Evolutionary conservation across 2,888 invertebrate species (phyloP).

Genomic region (Lacanobia oleracea): DNA sequence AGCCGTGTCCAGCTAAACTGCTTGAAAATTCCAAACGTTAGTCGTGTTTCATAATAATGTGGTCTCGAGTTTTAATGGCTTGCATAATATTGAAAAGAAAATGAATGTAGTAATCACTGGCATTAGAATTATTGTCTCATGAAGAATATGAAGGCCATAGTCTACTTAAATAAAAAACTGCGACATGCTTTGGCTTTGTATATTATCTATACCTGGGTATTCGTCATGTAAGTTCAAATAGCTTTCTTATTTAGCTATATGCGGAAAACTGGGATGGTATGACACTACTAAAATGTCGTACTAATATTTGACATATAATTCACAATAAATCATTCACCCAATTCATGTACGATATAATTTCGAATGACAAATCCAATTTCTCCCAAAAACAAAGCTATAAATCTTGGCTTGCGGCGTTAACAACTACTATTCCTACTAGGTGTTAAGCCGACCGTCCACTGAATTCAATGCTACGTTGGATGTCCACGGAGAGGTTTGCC

Average conservation of each 20-base stretch:
- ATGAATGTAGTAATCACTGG: slow-evolving; percentile 14
- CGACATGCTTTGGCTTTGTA: background rate
- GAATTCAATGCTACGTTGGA: background rate
- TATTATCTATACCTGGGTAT: background rate
- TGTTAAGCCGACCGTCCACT: slow-evolving; percentile 1
- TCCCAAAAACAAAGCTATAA: slow-evolving; percentile 51
- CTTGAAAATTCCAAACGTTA: background rate
- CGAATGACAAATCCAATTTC: slow-evolving; percentile 29
- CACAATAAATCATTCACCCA: slow-evolving; percentile 12
- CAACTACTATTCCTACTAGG: slow-evolving; percentile 18
- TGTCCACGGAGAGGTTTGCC: background rate
- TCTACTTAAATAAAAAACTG: background rate
- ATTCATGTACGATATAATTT: slow-evolving; percentile 31
- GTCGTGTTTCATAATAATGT: slow-evolving; percentile 8
- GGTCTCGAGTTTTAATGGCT: background rate
- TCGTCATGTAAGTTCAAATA: background rate
- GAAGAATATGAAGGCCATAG: too few relatives aligned
- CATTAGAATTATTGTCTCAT: slow-evolving; percentile 3
- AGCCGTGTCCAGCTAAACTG: too few relatives aligned
- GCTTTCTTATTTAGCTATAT: background rate
- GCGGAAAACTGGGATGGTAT: background rate
- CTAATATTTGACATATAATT: slow-evolving; percentile 1
- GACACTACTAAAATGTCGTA: background rate
- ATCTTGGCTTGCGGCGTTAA: slow-evolving; percentile 31
- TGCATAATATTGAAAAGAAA: slow-evolving; percentile 20